Evolutionary conservation across 2,888 invertebrate species (phyloP).

Genomic region (Clusia tigrina): DNA sequence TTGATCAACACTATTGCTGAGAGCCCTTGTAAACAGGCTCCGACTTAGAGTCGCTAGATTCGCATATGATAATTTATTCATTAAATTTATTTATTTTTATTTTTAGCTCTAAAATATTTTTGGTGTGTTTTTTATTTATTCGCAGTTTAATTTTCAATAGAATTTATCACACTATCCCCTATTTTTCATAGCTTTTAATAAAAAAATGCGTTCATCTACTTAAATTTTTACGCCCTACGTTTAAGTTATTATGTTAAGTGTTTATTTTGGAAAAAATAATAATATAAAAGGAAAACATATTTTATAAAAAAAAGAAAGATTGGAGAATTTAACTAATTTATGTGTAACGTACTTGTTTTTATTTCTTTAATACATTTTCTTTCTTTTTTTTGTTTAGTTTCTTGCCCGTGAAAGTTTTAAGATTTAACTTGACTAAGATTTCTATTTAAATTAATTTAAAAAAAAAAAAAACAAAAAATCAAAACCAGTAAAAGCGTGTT

Average conservation of each 20-base stretch:
- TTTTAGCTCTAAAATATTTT: slow-evolving; percentile 23
- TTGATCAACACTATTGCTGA: no score
- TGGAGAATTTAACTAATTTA: slow-evolving; percentile 15
- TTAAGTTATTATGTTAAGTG: slow-evolving; percentile 31
- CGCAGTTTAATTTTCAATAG: slow-evolving; percentile 60
- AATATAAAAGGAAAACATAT: slow-evolving; percentile 14
- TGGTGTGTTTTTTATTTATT: slow-evolving; percentile 30
- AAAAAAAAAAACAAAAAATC: not conserved
- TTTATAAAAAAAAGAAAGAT: slow-evolving; percentile 11
- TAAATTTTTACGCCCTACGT: slow-evolving; percentile 31
- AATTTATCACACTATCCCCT: slow-evolving; percentile 40
- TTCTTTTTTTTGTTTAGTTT: not conserved
- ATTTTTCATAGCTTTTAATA: slow-evolving; percentile 53
- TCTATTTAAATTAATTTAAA: not conserved
- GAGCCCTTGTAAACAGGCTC: no score
- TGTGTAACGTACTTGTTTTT: no score
- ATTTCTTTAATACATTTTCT: no score
- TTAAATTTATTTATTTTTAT: slow-evolving; percentile 12
- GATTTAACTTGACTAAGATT: slow-evolving; percentile 1
- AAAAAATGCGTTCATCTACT: slow-evolving; percentile 41
- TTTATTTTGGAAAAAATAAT: no score
- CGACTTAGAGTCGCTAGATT: no score
- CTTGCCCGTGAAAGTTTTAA: not conserved
- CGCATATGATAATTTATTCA: not conserved
- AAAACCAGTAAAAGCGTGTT: slow-evolving; percentile 27